Base-by-base conservation (phyloP, 2,888 invertebrate species). In the Blomia tropicalis region DNA sequence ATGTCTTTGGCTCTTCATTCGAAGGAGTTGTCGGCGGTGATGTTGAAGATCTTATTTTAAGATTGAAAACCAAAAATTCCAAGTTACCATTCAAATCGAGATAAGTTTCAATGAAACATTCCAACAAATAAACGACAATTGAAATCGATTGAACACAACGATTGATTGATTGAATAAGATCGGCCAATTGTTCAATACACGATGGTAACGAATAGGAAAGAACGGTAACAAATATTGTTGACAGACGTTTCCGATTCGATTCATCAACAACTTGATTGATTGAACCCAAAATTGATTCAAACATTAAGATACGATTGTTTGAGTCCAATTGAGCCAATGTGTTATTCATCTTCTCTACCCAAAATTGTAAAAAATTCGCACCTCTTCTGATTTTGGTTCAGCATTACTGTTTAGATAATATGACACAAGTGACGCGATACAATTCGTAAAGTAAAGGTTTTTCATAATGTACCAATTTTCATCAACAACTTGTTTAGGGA, bases 51-150 rank as follows among this genome's bases (percentile, higher is more conserved):
- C n/a, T 47, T n/a, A 47, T 11, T 11, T 19, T 22, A 7, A 56
- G 11, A 27, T 56, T 31, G 19, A 14, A n/a, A 36, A 56, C 29
- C 17, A 56, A 22, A 56, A 27, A 56, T 36, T 56, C n/a, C 19
- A 56, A 22, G 23, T 56, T 30, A 25, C 56, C 56, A 30, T 11
- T n/a, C 3, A 56, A 22, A 36, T 56, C 56, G 29, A 56, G 29
- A 36, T 56, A 56, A 19, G 14, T 56, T 36, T 56, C 56, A 11
- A 31, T n/a, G 17, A 56, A 56, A 25, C 56, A 56, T 25, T 56
- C 56, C 29, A 56, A 27, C 29, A 56, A 11, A 25, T 30, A 56
- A 23, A 56, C 29, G 11, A 23, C 56, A 27, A 27, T 23, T 36
- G 17, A 14, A 22, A 36, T 31, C 3, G 56, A 56, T 2, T 31